Evolutionary conservation across 2,888 invertebrate genomes (phyloP).

Genomic region (Dryadula phaetusa): DNA sequence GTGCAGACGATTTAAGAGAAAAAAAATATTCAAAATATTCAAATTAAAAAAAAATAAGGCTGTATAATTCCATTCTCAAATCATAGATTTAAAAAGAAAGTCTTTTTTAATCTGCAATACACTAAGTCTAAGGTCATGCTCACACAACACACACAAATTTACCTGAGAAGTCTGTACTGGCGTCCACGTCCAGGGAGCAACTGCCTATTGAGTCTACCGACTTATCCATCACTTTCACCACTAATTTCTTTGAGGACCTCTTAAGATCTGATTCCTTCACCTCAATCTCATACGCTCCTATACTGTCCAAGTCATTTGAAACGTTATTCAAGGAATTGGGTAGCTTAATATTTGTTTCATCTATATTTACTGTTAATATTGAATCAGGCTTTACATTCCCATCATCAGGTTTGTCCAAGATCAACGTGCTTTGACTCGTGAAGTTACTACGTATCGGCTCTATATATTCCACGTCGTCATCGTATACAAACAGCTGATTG

Average conservation of each 20-base stretch:
- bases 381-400: constrained; percentile 65
- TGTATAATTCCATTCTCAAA: not conserved
- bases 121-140: constrained; percentile 33
- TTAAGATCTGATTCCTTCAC: constrained; percentile 76
- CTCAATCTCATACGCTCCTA: constrained; percentile 78
- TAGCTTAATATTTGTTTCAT: constrained; percentile 75
- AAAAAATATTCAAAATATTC: too few species aligned
- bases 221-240: constrained; percentile 87
- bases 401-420: constrained; percentile 69
- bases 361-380: constrained; percentile 73
- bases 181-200: constrained; percentile 94
- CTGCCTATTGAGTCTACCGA: constrained; percentile 94
- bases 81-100: constrained; percentile 1
- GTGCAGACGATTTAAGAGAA: too few species aligned
- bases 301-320: constrained; percentile 71
- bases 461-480: constrained; percentile 80
- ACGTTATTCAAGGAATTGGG: constrained; percentile 72
- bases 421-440: constrained; percentile 79
- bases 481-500: constrained; percentile 68
- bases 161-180: constrained; percentile 90
- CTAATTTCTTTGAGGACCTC: constrained; percentile 66
- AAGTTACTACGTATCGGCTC: constrained; percentile 80
- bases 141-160: constrained; percentile 63
- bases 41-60: not conserved
- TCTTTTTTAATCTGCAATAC: constrained; percentile 22